These are phyloP conservation scores for Gymnoscopelus braueri DNA, from an alignment of 2,797 vertebrate species.

Conservation along the genomic window DNA sequence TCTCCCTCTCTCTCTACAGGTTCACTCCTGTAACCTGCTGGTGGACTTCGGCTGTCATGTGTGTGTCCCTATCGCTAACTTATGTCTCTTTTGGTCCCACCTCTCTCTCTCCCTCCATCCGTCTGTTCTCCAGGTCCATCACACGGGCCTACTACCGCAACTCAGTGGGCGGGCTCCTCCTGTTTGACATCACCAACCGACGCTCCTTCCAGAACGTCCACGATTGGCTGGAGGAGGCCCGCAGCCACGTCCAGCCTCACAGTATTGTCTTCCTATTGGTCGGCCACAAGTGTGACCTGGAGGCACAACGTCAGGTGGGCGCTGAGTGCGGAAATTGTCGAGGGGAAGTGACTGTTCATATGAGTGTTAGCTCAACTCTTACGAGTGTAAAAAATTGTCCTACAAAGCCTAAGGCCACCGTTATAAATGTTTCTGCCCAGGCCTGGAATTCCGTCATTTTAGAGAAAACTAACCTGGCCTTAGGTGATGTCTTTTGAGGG, in stretches of 20 bases:
- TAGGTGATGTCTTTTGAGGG: no score
- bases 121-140: conserved; percentile 86
- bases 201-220: conserved; percentile 98
- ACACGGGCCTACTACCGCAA: conserved; percentile 98
- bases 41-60: no score
- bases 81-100: conserved; percentile 2
- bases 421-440: no score
- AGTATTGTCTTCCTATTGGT: conserved; percentile 98
- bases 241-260: conserved; percentile 95
- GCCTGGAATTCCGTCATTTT: no score
- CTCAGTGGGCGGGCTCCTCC: conserved; percentile 96
- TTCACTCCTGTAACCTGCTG: no score
- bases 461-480: no score
- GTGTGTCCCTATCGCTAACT: not conserved
- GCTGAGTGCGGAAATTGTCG: no score
- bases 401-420: no score
- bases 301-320: conserved; percentile 88
- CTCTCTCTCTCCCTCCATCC: not conserved
- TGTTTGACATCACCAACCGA: conserved; percentile 98
- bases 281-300: conserved; percentile 97
- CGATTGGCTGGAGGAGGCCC: conserved; percentile 97
- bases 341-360: no score
- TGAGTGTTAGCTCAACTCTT: no score
- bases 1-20: not conserved
- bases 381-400: no score